Evolutionary conservation across 2,797 vertebrate species (phyloP), one percentile per base, ranked within the genome.

Genomic region (Sphaeramia orbicularis): DNA sequence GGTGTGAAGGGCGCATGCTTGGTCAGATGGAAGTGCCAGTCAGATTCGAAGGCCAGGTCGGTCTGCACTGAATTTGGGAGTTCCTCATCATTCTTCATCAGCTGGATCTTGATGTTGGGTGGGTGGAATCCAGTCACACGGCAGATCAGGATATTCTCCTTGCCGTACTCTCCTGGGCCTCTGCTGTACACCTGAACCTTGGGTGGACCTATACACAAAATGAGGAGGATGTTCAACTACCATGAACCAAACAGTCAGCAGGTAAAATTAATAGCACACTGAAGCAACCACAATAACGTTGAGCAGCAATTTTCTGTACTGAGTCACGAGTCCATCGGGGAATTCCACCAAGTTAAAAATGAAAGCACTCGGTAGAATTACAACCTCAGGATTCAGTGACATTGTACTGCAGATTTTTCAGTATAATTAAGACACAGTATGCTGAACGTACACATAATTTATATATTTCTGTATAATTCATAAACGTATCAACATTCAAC

Each of bases 11-110:
- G 0, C 0, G 1, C 80, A 0, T 76, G 66, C 24, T 67, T 91
- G 76, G 95, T 95, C 47, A 95, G 93, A 44, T 96, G 86, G 83
- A 96, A 98, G 24, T 86, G 81, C 96, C 97, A 97, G 61, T 93
- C 72, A 0, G 88, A 36, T 1, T 87, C 81, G 83, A 98, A 98
- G 69, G 96, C 87, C 86, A 97, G 84, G 80, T 98, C 96, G 0
- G 93, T 77, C 48, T 85, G 89, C 0, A 59, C 0, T 0, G 86
- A 8, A 0, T 0, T 0, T 0, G 11, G 0, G 0, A 98, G 71
- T 0, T 62, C 64, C 0, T 0, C 0, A 0, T 35, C 93, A 0
- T 95, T 40, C 63, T 90, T 88, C 42, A 93, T 8, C 0, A 98
- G 56, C 0, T 65, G 0, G 10, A 97, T 90, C 0, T 14, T 47